Evolutionary conservation across 2,797 vertebrate genomes (phyloP), one percentile per base, ranked within the genome.

Genomic region (Mycteria americana): DNA sequence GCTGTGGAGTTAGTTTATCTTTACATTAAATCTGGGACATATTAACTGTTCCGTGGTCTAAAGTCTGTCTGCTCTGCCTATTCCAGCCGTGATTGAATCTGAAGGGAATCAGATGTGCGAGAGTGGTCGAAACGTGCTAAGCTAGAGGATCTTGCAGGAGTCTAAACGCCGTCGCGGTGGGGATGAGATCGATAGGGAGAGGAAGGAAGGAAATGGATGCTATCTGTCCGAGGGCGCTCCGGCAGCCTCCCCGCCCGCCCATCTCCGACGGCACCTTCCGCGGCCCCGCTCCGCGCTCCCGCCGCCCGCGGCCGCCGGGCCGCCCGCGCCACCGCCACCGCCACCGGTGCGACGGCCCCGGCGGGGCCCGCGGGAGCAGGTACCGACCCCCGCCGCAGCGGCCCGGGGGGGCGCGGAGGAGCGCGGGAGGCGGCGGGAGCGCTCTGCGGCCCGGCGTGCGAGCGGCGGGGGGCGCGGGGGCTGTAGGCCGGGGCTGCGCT

Each of bases 41-140:
- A 96, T 97, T 97, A 97, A 60, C 59, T 74, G 92, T 76, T 94
- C 95, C 81, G 14, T 67, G 56, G 88, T 91, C 92, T 93, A 76
- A 92, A 92, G 72, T 28, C 81, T 93, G 92, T 50, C 84, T 93
- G 91, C 74, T 85, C 86, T 93, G 94, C 76, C 82, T 88, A 0
- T 72, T 83, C 76, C 92, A 88, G 77, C 69, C 88, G 41, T 31
- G 88, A 88, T 69, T 91, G 89, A 86, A 93, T 88, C 82, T 94
- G 96, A 96, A 88, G 96, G 76, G 88, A 96, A 97, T 97, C 96
- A 96, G 96, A 97, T 96, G 96, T 90, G 95, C 79, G n/a, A 39
- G 95, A 81, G 92, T 53, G 95, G 92, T 91, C 91, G 96, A 82
- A 94, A 95, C 76, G 94, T 50, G 92, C 96, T 93, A 93, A 94